phyloP scores from a whole-genome alignment of 2,113 vertebrate genomes.

The Clarias magur region DNA sequence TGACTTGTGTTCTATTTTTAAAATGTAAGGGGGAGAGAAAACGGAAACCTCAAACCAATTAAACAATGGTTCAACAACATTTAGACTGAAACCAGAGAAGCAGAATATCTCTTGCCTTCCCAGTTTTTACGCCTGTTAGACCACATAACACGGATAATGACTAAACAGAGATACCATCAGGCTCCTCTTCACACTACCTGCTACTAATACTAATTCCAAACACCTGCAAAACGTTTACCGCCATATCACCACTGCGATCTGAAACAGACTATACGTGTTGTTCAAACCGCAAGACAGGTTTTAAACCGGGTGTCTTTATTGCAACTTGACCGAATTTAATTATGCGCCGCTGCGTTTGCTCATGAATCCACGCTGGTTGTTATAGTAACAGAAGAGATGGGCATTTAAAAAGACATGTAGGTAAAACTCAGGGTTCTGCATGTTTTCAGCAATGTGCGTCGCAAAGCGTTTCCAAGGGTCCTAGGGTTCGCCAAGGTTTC shows the following conservation, averaged over 20 bases:
- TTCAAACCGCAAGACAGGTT: background rate
- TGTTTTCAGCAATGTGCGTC: background rate
- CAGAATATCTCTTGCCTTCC: background rate
- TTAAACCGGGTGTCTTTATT: background rate
- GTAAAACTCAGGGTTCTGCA: background rate
- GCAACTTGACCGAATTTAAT: background rate
- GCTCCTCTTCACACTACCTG: background rate
- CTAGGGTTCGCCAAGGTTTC: background rate
- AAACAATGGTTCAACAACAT: background rate
- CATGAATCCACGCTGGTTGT: background rate
- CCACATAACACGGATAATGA: background rate
- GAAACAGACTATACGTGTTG: background rate
- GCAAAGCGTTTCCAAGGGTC: background rate
- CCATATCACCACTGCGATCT: background rate
- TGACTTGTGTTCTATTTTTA: background rate
- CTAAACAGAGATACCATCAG: background rate
- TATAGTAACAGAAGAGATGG: background rate
- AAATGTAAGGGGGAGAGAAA: background rate
- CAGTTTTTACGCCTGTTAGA: background rate
- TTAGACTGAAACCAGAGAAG: background rate
- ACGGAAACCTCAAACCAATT: background rate
- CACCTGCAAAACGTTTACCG: background rate
- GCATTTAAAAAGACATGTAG: background rate
- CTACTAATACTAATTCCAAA: background rate
- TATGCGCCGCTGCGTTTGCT: background rate